These are phyloP conservation scores for Odocoileus hemionus DNA, from an alignment of 2,113 vertebrate species.

Conservation along the genomic window DNA sequence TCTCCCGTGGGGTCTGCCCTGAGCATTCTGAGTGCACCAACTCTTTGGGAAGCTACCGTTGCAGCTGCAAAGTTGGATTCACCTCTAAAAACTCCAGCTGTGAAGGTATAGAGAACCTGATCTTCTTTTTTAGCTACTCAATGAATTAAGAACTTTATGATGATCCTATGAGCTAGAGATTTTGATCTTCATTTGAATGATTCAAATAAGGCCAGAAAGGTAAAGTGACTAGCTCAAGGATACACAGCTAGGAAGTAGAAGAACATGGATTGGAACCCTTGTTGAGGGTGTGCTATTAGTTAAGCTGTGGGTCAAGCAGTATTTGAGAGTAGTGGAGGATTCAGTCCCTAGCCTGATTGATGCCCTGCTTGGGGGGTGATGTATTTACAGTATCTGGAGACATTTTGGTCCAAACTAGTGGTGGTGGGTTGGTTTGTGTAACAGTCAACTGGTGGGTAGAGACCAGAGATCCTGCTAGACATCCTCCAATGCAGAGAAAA, in stretches of 20 bases:
- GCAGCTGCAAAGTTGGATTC: not conserved
- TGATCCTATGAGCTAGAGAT: not conserved
- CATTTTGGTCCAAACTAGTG: too few relatives aligned
- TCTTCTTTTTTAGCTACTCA: not conserved
- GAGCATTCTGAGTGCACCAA: not conserved
- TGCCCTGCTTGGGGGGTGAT: too few relatives aligned
- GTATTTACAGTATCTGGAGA: not conserved
- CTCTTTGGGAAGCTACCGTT: not conserved
- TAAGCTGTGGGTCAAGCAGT: too few relatives aligned
- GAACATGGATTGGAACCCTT: not conserved
- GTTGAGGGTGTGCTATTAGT: too few relatives aligned
- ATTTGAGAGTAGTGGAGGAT: too few relatives aligned
- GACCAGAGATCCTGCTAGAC: not conserved
- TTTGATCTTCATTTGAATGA: too few relatives aligned
- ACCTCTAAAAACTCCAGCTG: not conserved
- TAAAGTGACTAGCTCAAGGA: too few relatives aligned
- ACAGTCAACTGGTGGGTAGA: not conserved
- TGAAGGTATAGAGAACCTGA: not conserved
- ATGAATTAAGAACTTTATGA: not conserved
- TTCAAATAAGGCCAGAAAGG: too few relatives aligned
- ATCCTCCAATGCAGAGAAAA: too few relatives aligned
- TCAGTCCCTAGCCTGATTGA: not conserved
- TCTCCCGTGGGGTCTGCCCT: accelerated
- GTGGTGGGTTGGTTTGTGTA: not conserved
- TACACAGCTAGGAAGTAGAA: not conserved